Percentiles rank a stretch among this genome's conserved stretches.
Conservation (phyloP, 1,140 invertebrate species). For the Camponotus pennsylvanicus region DNA sequence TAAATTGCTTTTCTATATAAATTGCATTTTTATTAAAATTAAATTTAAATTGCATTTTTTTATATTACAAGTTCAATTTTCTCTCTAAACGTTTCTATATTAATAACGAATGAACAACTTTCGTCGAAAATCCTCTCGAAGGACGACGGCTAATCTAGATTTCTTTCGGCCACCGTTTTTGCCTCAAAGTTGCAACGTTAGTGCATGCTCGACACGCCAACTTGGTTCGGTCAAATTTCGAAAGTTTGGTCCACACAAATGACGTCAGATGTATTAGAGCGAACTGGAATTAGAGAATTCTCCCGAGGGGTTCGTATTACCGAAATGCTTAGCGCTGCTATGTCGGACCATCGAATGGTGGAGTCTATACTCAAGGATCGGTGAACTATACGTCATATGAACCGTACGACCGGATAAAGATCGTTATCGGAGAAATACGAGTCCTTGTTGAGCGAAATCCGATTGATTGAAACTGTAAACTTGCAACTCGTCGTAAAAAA, state of each 20-base stretch:
- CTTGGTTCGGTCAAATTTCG: conserved; percentile 55
- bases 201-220: conserved; percentile 14
- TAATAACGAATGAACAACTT: conserved; percentile 26
- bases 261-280: conserved; percentile 37
- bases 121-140: not conserved
- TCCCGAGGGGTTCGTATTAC: not conserved
- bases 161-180: conserved; percentile 41
- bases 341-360: not conserved
- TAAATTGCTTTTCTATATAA: conserved; percentile 2
- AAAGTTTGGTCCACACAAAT: conserved; percentile 58
- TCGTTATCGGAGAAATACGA: conserved; percentile 23
- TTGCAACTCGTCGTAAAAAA: conserved; percentile 28
- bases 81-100: conserved; percentile 1
- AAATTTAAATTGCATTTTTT: not conserved
- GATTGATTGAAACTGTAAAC: conserved; percentile 29
- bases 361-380: not conserved
- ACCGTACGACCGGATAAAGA: conserved; percentile 3
- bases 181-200: conserved; percentile 24
- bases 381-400: conserved; percentile 29
- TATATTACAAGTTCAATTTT: not conserved
- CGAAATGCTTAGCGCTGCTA: conserved; percentile 46
- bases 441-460: not conserved
- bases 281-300: conserved; percentile 41
- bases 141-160: not conserved
- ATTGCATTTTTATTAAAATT: conserved; percentile 14